Conservation (phyloP, 1,140 invertebrate species). For the Copidosoma floridanum region DNA sequence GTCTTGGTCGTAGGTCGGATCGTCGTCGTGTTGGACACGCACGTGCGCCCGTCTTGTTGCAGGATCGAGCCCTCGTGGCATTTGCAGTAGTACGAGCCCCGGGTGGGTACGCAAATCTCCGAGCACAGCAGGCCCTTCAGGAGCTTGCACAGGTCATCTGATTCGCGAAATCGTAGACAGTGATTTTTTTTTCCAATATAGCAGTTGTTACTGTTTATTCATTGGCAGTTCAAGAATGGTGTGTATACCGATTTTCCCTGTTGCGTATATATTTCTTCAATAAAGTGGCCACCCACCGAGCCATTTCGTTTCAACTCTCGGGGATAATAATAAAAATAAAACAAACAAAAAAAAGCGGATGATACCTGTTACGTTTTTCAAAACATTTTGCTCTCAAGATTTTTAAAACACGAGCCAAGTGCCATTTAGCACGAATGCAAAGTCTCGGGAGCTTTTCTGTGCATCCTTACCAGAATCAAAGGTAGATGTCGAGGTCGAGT, state of each 20-base stretch:
- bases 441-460: no score
- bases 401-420: no score
- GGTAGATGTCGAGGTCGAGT: not conserved
- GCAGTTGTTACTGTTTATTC: not conserved
- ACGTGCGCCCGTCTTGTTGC: conserved; percentile 66
- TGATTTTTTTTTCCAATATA: not conserved
- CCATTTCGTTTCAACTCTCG: no score
- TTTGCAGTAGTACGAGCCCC: conserved; percentile 70
- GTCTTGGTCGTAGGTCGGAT: not conserved
- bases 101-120: conserved; percentile 69
- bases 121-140: conserved; percentile 69
- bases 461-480: conserved; percentile 25
- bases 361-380: no score
- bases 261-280: not conserved
- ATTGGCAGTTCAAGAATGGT: not conserved
- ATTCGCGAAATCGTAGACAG: not conserved
- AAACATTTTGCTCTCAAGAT: no score
- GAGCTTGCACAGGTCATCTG: conserved; percentile 65
- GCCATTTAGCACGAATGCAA: no score
- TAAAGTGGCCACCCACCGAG: no score
- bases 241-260: not conserved
- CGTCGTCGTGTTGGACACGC: conserved; percentile 48
- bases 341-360: no score
- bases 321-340: no score
- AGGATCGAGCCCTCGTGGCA: conserved; percentile 72